phyloP scores from a whole-genome alignment of 2,113 vertebrate genomes.

The Takifugu bimaculatus region DNA sequence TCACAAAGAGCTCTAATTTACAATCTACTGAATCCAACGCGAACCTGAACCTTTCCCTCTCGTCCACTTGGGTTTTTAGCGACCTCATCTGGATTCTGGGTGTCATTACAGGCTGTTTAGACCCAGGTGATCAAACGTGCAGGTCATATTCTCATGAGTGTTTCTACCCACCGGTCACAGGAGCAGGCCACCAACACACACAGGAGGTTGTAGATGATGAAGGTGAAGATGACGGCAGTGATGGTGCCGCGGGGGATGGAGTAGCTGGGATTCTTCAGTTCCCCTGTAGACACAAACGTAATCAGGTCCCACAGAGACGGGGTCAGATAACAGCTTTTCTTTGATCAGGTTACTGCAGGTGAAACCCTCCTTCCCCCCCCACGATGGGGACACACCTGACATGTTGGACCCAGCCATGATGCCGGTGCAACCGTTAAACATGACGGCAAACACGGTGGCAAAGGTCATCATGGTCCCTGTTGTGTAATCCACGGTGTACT shows the following conservation, averaged over 20 bases:
- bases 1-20: too few relatives aligned
- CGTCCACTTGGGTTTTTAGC: too few relatives aligned
- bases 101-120: too few relatives aligned
- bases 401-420: conserved; percentile 91
- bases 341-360: too few relatives aligned
- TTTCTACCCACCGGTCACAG: conserved; percentile 78
- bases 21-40: too few relatives aligned
- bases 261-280: conserved; percentile 85
- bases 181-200: conserved; percentile 82
- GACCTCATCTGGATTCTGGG: too few relatives aligned
- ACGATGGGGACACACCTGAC: conserved; percentile 67
- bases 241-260: conserved; percentile 89
- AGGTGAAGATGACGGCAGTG: conserved; percentile 88
- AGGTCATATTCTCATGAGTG: too few relatives aligned
- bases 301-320: neutral
- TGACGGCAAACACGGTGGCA: conserved; percentile 82
- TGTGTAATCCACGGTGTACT: conserved; percentile 80
- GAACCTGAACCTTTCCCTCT: too few relatives aligned
- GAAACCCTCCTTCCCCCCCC: neutral
- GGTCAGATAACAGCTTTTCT: too few relatives aligned
- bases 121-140: too few relatives aligned
- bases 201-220: conserved; percentile 84
- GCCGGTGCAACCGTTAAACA: conserved; percentile 89
- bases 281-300: conserved; percentile 71
- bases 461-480: conserved; percentile 79